These are phyloP conservation scores for Drosophila kanapiae DNA, from an alignment of 1,140 invertebrate species.

Conservation along the genomic window DNA sequence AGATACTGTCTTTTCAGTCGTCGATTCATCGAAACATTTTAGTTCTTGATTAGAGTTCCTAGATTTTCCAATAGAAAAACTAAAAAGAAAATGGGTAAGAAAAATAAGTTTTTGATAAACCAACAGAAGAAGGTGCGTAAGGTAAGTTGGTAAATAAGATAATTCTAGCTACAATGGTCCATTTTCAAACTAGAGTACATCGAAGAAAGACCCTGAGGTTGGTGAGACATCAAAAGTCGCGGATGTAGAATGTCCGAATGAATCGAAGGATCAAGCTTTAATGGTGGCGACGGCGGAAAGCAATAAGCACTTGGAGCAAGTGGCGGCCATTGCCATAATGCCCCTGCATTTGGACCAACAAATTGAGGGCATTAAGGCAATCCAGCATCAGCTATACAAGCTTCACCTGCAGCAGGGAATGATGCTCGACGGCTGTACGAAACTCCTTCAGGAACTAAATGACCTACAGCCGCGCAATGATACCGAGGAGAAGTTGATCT, in stretches of 20 bases:
- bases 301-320: conserved; percentile 22
- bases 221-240: background rate
- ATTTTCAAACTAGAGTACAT: background rate
- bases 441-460: conserved; percentile 38
- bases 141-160: background rate
- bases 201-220: background rate
- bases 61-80: background rate
- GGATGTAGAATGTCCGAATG: background rate
- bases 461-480: conserved; percentile 2
- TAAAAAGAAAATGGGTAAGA: conserved; percentile 40
- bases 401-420: conserved; percentile 33
- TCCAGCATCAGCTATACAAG: conserved; percentile 38
- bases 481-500: conserved; percentile 21
- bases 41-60: background rate
- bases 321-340: conserved; percentile 31
- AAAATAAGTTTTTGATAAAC: conserved; percentile 17
- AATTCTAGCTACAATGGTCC: background rate
- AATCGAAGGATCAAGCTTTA: background rate
- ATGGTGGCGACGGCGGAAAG: background rate
- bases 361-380: conserved; percentile 19
- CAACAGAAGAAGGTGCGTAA: conserved; percentile 32
- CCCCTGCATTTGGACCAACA: conserved; percentile 34
- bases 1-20: conserved; percentile 3
- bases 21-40: background rate
- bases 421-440: conserved; percentile 35